Conservation (phyloP, 2,797 vertebrate genomes). For the Myotis myotis region DNA sequence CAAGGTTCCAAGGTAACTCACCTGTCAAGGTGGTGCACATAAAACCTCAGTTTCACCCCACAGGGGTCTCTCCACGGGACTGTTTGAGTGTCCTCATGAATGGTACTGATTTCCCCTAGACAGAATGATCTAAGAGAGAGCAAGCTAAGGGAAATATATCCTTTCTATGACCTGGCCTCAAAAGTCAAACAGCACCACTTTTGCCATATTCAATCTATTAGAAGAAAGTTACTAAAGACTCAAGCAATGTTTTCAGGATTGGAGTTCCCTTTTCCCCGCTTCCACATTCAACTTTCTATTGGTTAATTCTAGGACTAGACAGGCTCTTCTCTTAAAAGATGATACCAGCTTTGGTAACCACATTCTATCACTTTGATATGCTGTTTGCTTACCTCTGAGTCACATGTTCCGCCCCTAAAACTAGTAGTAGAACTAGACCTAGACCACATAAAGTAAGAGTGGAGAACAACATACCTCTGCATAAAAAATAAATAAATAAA, state of each 20-base stretch:
- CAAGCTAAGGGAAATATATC: not conserved
- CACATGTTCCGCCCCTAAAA: not conserved
- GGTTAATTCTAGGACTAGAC: not conserved
- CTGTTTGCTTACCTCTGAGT: not conserved
- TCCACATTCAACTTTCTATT: not conserved
- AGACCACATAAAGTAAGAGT: not conserved
- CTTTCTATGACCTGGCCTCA: not conserved
- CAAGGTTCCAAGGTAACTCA: not conserved
- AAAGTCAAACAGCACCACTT: not conserved
- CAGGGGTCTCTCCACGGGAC: not conserved
- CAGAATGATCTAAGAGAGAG: not conserved
- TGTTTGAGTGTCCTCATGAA: not conserved
- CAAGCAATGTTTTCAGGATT: not conserved
- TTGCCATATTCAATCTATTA: not conserved
- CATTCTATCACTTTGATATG: not conserved
- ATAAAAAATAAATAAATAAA: not conserved
- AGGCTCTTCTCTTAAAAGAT: not conserved
- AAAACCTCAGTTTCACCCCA: not conserved
- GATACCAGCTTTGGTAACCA: not conserved
- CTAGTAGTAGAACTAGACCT: not conserved
- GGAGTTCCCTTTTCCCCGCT: not conserved
- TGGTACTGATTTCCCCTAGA: not conserved
- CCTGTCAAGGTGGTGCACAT: not conserved
- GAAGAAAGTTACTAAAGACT: not conserved
- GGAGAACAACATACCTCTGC: not conserved